These are phyloP conservation scores for Silurus asotus DNA, from an alignment of 2,113 vertebrate species.

Conservation along the genomic window DNA sequence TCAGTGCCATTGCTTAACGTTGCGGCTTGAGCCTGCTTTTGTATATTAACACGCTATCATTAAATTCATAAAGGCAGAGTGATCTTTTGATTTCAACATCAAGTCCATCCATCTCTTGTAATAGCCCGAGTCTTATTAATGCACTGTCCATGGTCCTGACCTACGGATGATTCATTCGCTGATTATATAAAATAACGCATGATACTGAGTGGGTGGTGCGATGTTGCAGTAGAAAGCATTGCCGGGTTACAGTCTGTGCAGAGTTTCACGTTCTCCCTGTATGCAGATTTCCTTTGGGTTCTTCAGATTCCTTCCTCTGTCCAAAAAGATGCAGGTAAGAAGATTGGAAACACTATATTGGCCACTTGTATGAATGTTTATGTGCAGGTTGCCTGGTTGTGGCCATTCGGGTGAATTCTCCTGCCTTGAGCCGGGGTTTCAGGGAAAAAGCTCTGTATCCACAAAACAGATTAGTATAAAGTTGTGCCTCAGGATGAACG, in stretches of 20 bases:
- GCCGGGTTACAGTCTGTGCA: not conserved
- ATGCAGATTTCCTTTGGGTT: not conserved
- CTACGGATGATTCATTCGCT: slow-evolving; percentile 11
- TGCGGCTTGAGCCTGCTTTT: not conserved
- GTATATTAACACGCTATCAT: not conserved
- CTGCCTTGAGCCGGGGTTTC: not conserved
- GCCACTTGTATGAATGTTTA: not conserved
- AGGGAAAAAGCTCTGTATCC: not conserved
- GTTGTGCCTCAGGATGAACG: not conserved
- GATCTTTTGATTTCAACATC: not conserved
- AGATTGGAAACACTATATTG: not conserved
- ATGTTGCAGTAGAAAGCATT: not conserved
- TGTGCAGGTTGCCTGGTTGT: not conserved
- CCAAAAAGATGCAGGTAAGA: not conserved
- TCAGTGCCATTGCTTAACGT: not conserved
- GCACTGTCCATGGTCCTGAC: slow-evolving; percentile 30
- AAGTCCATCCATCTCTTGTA: not conserved
- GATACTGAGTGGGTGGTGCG: not conserved
- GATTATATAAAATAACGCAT: slow-evolving; percentile 16
- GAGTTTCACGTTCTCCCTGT: not conserved
- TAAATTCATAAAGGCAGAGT: not conserved
- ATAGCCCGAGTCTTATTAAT: not conserved
- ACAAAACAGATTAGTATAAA: not conserved
- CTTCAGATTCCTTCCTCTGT: not conserved
- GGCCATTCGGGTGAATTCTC: not conserved